Evolutionary conservation across 2,113 vertebrate genomes (phyloP).

Genomic region (Raja brachyura): DNA sequence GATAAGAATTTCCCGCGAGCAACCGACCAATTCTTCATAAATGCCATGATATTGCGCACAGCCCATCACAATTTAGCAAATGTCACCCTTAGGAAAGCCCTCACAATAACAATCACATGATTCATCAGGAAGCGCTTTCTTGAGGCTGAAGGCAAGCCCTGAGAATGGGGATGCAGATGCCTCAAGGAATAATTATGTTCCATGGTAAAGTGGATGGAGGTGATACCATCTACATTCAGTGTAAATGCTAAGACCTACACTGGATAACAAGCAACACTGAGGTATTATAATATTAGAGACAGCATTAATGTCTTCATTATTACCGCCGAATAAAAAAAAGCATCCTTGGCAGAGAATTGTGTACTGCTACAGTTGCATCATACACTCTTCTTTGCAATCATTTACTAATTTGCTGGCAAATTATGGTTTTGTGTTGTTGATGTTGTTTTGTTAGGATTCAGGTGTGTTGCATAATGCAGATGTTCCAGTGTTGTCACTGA

Average conservation of each 20-base stretch:
- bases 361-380: not conserved
- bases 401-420: not conserved
- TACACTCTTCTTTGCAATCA: not conserved
- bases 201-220: not conserved
- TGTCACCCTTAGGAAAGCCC: not conserved
- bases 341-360: not conserved
- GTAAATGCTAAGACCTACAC: not conserved
- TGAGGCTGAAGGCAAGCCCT: not conserved
- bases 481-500: constrained; percentile 1
- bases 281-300: not conserved
- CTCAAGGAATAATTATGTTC: not conserved
- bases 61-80: not conserved
- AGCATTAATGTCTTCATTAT: not conserved
- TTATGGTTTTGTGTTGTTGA: not conserved
- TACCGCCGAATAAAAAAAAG: not conserved
- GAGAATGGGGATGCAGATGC: not conserved
- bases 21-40: not conserved
- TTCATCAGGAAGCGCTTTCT: not conserved
- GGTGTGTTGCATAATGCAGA: constrained; percentile 27
- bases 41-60: not conserved
- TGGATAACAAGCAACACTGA: not conserved
- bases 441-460: constrained; percentile 14
- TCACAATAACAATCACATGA: not conserved
- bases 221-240: not conserved
- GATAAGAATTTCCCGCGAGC: not conserved